Evolutionary conservation across 2,888 invertebrate genomes (phyloP), one percentile per base, ranked within the genome.

Genomic region (Ferrisia virgata): DNA sequence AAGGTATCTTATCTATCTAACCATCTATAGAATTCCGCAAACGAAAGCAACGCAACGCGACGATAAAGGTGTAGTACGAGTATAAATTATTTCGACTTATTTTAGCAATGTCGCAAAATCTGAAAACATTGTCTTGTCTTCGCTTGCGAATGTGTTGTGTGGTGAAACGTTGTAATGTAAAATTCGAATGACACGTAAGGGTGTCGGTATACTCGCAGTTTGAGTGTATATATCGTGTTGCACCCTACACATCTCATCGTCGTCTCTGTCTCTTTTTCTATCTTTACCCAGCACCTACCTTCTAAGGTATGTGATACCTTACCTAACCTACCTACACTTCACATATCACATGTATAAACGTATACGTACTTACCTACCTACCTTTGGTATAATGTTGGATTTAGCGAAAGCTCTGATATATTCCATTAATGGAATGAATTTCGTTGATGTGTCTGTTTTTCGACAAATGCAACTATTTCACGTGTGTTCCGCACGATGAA

Each of bases 381-480:
- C 18, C 13, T 9, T 43, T 25, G 79, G 53, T 80, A 53, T 80
- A n/a, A 80, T 64, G 58, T 82, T 64, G 64, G 82, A 82, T 82
- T 82, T 82, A 39, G 25, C 58, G 25, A 82, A 82, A 82, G 82
- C 82, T 25, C 64, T 82, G 64, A 82, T 58, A 39, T 53, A 82
- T 82, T 82, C 82, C 82, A 82, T 82, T 82, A 82, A 64, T 33
- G 64, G 82, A 82, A 82, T 82, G 82, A 82, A 82, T 82, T 82
- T 82, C 82, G 25, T 58, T 64, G 64, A 82, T 82, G 82, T 82
- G 53, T 58, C 82, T 82, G 64, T 82, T 64, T 82, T 58, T 82
- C 58, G 36, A 36, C 31, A 13, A 76, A 36, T 76, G 72, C 72
- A 76, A 36, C 72, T 76, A 76, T 76, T 76, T 76, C 72, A 76